Base-by-base conservation (phyloP, 2,797 vertebrate species). In the Onychomys leucogaster region DNA sequence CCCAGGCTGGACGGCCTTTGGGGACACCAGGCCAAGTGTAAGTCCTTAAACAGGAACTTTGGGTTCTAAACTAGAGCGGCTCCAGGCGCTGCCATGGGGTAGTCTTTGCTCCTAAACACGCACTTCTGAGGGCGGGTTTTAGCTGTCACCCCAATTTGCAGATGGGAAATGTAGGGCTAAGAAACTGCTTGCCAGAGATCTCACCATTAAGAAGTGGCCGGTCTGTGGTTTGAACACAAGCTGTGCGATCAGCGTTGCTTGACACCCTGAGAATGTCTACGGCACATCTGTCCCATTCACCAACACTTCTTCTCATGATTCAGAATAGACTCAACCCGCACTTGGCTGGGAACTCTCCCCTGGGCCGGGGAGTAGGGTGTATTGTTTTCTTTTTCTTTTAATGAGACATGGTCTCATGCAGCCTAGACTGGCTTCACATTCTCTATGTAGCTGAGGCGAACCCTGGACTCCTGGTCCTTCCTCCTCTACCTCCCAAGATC, bases 1-100 rank as follows among this genome's bases (percentile, higher is more conserved):
- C n/a, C 9, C 75, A 17, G 55, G 34, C 73, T 34, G 14, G 29
- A 27, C 2, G 2, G 29, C 37, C 19, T 37, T 25, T 0, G 8
- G 14, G 32, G n/a, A 88, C 83, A 29, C 3, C 2, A 32, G 32
- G 71, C 4, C 46, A n/a, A 34, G 19, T 27, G 23, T 17, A 17
- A 43, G 27, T n/a, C 27, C 43, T 6, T 0, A 46, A 13, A 61
- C 0, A 32, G 49, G 75, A 52, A 17, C 69, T 75, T 5, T 1
- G 12, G 46, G 7, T 27, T 8, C 65, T 84, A 49, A 29, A 67
- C 78, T 17, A 32, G 37, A 21, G 29, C 34, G 49, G 29, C 11
- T 37, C 63, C 41, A 10, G 34, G 21, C 37, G 57, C 25, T 52
- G 73, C 16, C 46, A 2, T 0, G 29, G 43, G 34, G 25, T 91